Base-by-base conservation (phyloP, 2,113 vertebrate species). In the Grallaria varia region DNA sequence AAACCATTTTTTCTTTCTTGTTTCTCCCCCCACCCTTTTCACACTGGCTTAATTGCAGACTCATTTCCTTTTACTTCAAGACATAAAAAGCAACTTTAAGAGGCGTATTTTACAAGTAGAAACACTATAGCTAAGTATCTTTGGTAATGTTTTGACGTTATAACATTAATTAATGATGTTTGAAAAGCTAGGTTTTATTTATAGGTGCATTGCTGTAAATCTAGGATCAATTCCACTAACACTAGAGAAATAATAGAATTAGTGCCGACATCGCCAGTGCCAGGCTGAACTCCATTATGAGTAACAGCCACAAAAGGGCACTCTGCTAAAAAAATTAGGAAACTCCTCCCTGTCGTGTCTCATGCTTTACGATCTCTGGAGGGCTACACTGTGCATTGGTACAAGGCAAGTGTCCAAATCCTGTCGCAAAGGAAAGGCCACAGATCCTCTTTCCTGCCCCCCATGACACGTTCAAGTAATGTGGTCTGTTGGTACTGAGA, bases 91-190 rank as follows among this genome's bases (percentile, higher is more conserved):
- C 44, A 52, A 84, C 72, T 95, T 79, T 84, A 80, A 68, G 90
- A 84, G 81, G 67, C 92, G 85, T 87, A 62, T 85, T 90, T 69
- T 93, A 90, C 84, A 92, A 82, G 91, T 90, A 92, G 84, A 87
- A 95, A 95, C 73, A 81, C 89, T 94, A 80, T 90, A 87, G 93
- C 92, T 95, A 87, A 93, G 96, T 96, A 84, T 94, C 95, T 90
- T 93, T 90, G 63, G 76, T 92, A 86, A 78, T 90, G 87, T 93
- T 96, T 96, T 92, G 87, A 87, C 9, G 4, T 90, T 94, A 45
- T 78, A 96, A 92, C 80, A 71, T 90, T 96, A 96, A 96, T 96
- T 96, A 96, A 92, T 82, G 96, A 66, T 89, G 83, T 94, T 90
- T 92, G 86, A 93, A 87, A 85, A 83, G 64, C 37, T 60, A 68